A percentile compares a stretch with the other conserved stretches of the same genome.
Evolutionary conservation across 2,888 invertebrate genomes (phyloP).

Genomic region (Zaprionus lineosus): DNA sequence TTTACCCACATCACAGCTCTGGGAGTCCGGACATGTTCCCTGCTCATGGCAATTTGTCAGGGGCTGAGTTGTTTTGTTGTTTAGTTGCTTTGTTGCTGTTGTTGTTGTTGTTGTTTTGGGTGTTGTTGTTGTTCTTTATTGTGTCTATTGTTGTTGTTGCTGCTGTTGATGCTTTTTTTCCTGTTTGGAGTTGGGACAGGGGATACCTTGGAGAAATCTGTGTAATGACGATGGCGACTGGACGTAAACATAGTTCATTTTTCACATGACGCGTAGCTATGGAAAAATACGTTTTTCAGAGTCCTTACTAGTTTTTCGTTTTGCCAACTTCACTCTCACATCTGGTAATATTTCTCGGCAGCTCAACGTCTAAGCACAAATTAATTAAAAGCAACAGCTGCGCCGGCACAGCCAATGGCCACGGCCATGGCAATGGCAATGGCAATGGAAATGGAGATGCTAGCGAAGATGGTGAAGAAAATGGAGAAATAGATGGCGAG

Average conservation of each 20-base stretch:
- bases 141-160: too few species aligned
- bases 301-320: constrained; percentile 10
- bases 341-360: constrained; percentile 47
- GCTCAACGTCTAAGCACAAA: constrained; percentile 45
- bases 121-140: too few species aligned
- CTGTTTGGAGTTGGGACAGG: constrained; percentile 7
- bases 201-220: constrained; percentile 64
- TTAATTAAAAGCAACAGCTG: constrained; percentile 69
- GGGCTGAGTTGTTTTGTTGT: not conserved
- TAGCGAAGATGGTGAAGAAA: not conserved
- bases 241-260: constrained; percentile 42
- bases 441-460: constrained; percentile 1
- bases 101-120: too few species aligned
- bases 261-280: constrained; percentile 30
- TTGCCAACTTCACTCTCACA: constrained; percentile 3
- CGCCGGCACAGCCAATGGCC: constrained; percentile 7
- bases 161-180: too few species aligned
- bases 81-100: too few species aligned
- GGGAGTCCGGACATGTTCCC: constrained; percentile 4
- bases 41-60: constrained; percentile 42
- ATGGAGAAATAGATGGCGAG: not conserved
- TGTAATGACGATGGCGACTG: constrained; percentile 42
- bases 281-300: constrained; percentile 7
- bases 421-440: constrained; percentile 4
- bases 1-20: constrained; percentile 10